Evolutionary conservation across 2,113 vertebrate species (phyloP).

Genomic region (Syngnathoides biaculeatus): DNA sequence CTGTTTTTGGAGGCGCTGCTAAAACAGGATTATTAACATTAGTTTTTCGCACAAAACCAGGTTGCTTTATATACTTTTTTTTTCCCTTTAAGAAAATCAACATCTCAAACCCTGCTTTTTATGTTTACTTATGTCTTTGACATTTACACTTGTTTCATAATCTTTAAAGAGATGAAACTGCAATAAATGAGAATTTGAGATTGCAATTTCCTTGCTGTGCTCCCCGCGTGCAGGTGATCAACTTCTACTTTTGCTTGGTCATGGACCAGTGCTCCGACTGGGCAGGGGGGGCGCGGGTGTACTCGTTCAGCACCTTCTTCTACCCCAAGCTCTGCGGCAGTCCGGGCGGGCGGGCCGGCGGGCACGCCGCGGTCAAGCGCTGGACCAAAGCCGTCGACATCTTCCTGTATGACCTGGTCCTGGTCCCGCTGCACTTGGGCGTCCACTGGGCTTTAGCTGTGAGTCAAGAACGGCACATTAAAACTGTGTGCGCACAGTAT

Average conservation of each 20-base stretch:
- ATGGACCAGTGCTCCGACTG: conserved; percentile 77
- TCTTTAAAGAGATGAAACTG: no score
- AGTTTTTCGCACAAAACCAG: no score
- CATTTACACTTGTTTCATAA: no score
- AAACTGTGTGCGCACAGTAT: background rate
- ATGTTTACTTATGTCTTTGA: no score
- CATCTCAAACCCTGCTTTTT: no score
- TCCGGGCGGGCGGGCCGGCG: conserved; percentile 40
- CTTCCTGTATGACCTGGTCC: conserved; percentile 81
- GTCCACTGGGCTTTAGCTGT: conserved; percentile 89
- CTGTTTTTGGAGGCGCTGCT: no score
- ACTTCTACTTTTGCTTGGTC: conserved; percentile 91
- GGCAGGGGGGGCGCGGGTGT: conserved; percentile 68
- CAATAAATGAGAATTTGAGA: no score
- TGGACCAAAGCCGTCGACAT: conserved; percentile 89
- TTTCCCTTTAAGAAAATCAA: no score
- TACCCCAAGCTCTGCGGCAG: conserved; percentile 79
- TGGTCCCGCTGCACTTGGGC: conserved; percentile 85
- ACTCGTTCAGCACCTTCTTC: conserved; percentile 91
- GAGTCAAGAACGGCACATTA: conserved; percentile 51
- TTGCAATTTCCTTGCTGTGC: background rate
- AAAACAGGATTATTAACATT: no score
- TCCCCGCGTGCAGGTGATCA: conserved; percentile 78
- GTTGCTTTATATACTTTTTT: no score
- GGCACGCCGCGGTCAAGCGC: conserved; percentile 79